Conservation (phyloP, 2,113 vertebrate species). For the Thalassarche chlororhynchos region DNA sequence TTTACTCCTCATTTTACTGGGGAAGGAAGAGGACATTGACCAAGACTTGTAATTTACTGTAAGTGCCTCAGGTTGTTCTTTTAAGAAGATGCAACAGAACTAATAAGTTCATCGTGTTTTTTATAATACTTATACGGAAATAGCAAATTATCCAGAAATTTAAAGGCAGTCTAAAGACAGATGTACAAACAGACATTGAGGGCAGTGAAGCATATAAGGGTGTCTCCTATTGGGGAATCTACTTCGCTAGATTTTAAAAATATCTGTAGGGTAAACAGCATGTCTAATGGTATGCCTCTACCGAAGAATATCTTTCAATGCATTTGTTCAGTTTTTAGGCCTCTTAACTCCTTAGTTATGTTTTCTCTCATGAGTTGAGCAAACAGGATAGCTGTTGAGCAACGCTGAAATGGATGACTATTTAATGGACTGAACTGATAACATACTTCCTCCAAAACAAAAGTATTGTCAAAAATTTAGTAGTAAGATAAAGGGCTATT, state of each 20-base stretch:
- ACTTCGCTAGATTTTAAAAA: not conserved
- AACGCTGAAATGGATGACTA: not conserved
- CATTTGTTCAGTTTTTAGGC: not conserved
- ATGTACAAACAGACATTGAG: not conserved
- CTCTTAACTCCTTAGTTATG: not conserved
- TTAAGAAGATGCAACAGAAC: not conserved
- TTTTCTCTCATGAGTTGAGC: not conserved
- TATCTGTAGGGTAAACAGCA: not conserved
- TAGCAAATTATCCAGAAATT: not conserved
- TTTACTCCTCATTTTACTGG: not conserved
- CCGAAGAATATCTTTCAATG: not conserved
- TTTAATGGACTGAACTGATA: not conserved
- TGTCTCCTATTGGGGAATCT: not conserved
- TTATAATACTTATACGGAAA: not conserved
- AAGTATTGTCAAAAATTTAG: not conserved
- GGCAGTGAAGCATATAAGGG: not conserved
- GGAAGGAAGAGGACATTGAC: not conserved
- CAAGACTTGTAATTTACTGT: not conserved
- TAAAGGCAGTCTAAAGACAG: not conserved
- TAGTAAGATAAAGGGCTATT: not conserved
- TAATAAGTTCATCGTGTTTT: not conserved
- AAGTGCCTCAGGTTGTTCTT: not conserved
- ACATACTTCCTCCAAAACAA: not conserved
- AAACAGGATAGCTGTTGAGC: not conserved
- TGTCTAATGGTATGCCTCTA: not conserved